These are phyloP conservation scores for Lottia gigantea DNA, from an alignment of 2,888 invertebrate genomes.

Conservation along the genomic window DNA sequence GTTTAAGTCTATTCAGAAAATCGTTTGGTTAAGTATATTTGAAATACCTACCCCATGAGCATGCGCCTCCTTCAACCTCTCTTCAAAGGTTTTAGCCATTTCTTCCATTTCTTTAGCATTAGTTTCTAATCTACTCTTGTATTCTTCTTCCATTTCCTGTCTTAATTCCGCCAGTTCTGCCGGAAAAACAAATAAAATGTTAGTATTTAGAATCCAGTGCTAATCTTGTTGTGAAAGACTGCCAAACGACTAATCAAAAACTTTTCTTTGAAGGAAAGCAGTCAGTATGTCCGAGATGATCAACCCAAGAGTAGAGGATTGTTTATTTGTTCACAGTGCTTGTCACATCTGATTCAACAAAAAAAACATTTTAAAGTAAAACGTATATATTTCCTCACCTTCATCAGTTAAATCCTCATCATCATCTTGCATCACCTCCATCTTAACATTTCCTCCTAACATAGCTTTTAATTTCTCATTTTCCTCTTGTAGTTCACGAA, in stretches of 20 bases:
- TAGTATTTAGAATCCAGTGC: too few relatives aligned
- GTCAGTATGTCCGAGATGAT: too few relatives aligned
- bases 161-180: slow-evolving; percentile 53
- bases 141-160: slow-evolving; percentile 63
- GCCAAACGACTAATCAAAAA: too few relatives aligned
- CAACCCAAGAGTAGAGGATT: too few relatives aligned
- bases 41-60: slow-evolving; percentile 27
- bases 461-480: slow-evolving; percentile 71
- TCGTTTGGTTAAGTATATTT: too few relatives aligned
- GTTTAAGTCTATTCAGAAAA: too few relatives aligned
- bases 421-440: slow-evolving; percentile 41
- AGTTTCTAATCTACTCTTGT: slow-evolving; percentile 69
- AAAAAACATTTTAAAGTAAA: too few relatives aligned
- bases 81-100: slow-evolving; percentile 70
- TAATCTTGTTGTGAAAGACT: too few relatives aligned
- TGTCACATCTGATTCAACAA: too few relatives aligned
- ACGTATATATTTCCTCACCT: slow-evolving; percentile 32
- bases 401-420: slow-evolving; percentile 48
- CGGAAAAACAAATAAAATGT: too few relatives aligned
- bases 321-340: too few relatives aligned
- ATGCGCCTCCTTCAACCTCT: slow-evolving; percentile 62
- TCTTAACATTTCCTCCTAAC: slow-evolving; percentile 63
- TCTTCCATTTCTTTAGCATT: slow-evolving; percentile 71
- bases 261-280: too few relatives aligned
- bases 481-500: slow-evolving; percentile 72